Evolutionary conservation across 2,113 vertebrate species (phyloP).

Genomic region (Cyanoliseus patagonus): DNA sequence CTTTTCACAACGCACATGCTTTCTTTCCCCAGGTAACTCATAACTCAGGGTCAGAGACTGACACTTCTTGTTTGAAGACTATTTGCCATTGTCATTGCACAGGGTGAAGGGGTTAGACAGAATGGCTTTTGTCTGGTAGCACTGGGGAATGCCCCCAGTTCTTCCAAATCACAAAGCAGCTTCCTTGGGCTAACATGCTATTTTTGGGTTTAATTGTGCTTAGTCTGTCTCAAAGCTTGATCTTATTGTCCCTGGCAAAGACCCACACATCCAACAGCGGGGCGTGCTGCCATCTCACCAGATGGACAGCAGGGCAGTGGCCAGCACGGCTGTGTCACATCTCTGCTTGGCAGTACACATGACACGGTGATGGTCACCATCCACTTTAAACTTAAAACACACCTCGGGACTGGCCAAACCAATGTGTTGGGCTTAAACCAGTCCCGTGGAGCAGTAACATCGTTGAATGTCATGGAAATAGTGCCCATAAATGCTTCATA

Average conservation of each 20-base stretch:
- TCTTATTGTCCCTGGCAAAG: neutral
- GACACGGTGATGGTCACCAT: neutral
- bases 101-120: neutral
- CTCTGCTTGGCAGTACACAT: neutral
- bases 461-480: neutral
- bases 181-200: neutral
- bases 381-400: neutral
- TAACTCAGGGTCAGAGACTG: neutral
- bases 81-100: neutral
- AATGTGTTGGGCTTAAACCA: neutral
- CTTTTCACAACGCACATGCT: neutral
- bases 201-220: neutral
- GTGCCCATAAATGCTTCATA: neutral
- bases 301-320: neutral
- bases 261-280: neutral
- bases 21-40: neutral
- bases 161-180: neutral
- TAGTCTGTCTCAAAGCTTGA: neutral
- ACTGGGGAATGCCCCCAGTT: neutral
- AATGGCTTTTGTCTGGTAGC: neutral
- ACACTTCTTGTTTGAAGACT: neutral
- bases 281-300: slow-evolving; percentile 18
- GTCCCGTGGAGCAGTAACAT: neutral
- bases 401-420: neutral
- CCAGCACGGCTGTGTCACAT: neutral